phyloP scores from a whole-genome alignment of 2,888 invertebrate genomes.

The Pterostichus niger region DNA sequence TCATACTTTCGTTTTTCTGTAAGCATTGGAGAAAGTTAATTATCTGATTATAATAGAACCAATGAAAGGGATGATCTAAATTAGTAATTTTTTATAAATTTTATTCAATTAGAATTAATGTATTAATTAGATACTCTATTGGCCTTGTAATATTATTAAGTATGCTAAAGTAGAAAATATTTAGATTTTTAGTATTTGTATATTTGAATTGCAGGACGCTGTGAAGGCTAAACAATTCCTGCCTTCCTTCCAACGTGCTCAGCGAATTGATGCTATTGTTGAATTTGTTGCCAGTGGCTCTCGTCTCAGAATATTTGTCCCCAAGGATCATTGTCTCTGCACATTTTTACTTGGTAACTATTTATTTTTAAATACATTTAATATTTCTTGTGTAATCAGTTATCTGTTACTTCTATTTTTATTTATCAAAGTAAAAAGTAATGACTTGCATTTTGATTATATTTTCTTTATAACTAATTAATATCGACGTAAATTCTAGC shows the following conservation, averaged over 20 bases:
- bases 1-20: conserved; percentile 24
- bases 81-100: background rate
- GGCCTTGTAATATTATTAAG: conserved; percentile 27
- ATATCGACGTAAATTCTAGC: conserved; percentile 71
- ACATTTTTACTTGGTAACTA: conserved; percentile 93
- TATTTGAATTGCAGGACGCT: conserved; percentile 80
- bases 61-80: conserved; percentile 18
- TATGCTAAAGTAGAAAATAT: background rate
- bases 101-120: background rate
- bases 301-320: conserved; percentile 93
- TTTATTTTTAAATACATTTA: conserved; percentile 46
- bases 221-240: conserved; percentile 94
- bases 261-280: conserved; percentile 93
- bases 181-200: background rate
- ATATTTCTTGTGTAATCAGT: conserved; percentile 40
- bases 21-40: conserved; percentile 28
- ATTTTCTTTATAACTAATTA: too few relatives aligned
- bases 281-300: conserved; percentile 99
- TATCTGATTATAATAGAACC: conserved; percentile 26
- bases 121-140: background rate
- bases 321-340: conserved; percentile 95
- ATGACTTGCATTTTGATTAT: too few relatives aligned
- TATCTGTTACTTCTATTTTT: background rate
- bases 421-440: too few relatives aligned
- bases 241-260: conserved; percentile 94